Conservation (phyloP, 1,140 invertebrate species). For the Gonioctena quinquepunctata region DNA sequence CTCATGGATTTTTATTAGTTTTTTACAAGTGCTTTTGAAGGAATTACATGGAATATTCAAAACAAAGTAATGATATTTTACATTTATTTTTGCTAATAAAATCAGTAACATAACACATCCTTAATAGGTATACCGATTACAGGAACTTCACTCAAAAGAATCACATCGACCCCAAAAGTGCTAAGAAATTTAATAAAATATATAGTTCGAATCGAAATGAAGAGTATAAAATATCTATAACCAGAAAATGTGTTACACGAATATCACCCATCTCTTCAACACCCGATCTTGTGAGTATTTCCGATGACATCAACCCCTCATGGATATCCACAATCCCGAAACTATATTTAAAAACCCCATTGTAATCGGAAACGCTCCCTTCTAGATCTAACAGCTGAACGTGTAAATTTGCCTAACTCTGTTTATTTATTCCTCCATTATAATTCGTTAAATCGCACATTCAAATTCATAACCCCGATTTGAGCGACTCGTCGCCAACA, state of each 20-base stretch:
- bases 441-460: conserved; percentile 42
- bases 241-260: no score
- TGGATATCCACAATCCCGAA: not conserved
- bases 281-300: not conserved
- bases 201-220: no score
- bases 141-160: no score
- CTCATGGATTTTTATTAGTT: not conserved
- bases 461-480: conserved; percentile 44
- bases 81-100: no score
- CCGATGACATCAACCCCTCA: not conserved
- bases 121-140: no score
- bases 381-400: conserved; percentile 41
- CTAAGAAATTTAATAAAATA: no score
- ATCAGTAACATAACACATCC: no score
- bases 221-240: no score
- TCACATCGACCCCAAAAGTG: no score
- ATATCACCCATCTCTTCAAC: not conserved
- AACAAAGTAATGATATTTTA: no score
- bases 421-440: conserved; percentile 46
- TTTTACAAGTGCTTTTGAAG: not conserved
- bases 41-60: not conserved
- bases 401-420: conserved; percentile 45
- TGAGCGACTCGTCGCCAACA: conserved; percentile 27
- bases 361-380: conserved; percentile 38
- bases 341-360: not conserved